Evolutionary conservation across 2,888 invertebrate genomes (phyloP), one percentile per base, ranked within the genome.

Genomic region (Entomobrya proxima): DNA sequence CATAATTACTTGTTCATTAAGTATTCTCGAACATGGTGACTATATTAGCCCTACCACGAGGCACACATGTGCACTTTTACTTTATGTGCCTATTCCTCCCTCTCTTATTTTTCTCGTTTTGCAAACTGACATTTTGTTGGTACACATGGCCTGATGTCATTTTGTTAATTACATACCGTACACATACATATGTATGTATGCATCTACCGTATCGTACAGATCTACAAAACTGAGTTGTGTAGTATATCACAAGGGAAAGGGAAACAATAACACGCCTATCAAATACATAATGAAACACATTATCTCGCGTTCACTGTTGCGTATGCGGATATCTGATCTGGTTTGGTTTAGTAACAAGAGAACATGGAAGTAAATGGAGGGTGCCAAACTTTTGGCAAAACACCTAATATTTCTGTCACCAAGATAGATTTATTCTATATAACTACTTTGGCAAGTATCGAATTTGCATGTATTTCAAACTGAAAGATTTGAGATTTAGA

Each of bases 391-490:
- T 64, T 82, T 82, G 82, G 82, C 82, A 82, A 75, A 64, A 64
- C 64, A 75, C 75, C 50, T 75, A 82, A 82, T 82, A 82, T 75
- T 82, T 82, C 82, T 82, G 82, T 82, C 82, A 82, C 75, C 82
- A 82, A 82, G 82, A 82, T 82, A 67, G 74, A 82, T 82, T 82
- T 82, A 75, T 67, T 27, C 64, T 47, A 30, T 82, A 76, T 82
- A 75, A 75, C 82, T 35, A 64, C 75, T 35, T 82, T 82, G 82
- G 82, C 82, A 82, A 47, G 50, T 27, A 32, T 13, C 74, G 50
- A 50, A 27, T 30, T 50, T 18, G 27, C 18, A n/a, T 44, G 27
- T 72, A n/a, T 13, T 44, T 15, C n/a, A n/a, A 18, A n/a, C 18
- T 64, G 64, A 64, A 64, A 37, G 1, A 35, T 18, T 64, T n/a